Evolutionary conservation across 2,113 vertebrate genomes (phyloP).

Genomic region (Scopus umbretta): DNA sequence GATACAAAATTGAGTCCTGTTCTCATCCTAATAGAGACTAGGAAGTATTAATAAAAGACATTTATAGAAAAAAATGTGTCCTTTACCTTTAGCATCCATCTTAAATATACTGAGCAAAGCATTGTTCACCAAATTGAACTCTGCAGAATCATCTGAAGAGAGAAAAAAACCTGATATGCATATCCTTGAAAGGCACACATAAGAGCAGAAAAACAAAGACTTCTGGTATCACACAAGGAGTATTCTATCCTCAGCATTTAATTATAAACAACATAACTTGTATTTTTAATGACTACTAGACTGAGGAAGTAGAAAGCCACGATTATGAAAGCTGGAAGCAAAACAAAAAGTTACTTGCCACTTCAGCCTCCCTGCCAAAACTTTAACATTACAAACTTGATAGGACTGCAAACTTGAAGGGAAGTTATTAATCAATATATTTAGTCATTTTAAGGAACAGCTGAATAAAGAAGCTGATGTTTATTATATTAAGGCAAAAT

Average conservation of each 20-base stretch:
- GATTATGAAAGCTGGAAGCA: neutral
- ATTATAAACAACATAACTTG: neutral
- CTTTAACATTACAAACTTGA: neutral
- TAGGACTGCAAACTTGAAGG: neutral
- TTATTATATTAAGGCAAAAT: neutral
- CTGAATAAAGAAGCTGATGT: neutral
- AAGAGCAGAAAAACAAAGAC: neutral
- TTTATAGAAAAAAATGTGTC: neutral
- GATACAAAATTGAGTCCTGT: neutral
- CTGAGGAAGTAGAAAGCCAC: neutral
- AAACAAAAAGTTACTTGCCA: neutral
- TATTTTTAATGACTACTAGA: neutral
- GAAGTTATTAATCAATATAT: neutral
- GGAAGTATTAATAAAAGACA: neutral
- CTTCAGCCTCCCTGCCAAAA: neutral
- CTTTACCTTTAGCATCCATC: constrained; percentile 93
- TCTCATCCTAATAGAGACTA: neutral
- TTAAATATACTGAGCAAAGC: constrained; percentile 96
- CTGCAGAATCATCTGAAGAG: constrained; percentile 89
- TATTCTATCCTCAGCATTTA: neutral
- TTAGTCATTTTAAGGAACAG: neutral
- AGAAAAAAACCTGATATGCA: neutral
- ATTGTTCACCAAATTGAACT: constrained; percentile 95
- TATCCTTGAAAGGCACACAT: neutral
- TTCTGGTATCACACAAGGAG: neutral